Evolutionary conservation across 1,140 invertebrate genomes (phyloP).

Genomic region (Cotesia typhae): DNA sequence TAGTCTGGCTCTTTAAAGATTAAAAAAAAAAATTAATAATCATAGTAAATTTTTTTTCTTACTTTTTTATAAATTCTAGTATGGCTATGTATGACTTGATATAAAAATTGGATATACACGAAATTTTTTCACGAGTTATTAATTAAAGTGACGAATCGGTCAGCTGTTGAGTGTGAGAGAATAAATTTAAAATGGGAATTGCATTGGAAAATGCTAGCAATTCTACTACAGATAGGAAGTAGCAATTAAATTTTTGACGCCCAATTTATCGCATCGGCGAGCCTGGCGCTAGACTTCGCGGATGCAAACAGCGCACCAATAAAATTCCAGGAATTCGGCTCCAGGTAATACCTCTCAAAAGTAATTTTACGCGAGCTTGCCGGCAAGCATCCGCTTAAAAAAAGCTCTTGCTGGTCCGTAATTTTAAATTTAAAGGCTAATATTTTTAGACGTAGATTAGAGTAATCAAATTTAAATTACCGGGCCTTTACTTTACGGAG

Average conservation of each 20-base stretch:
- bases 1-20: too few species aligned
- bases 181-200: background rate
- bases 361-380: slow-evolving; percentile 31
- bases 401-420: background rate
- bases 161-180: background rate
- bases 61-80: too few species aligned
- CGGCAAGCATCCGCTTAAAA: slow-evolving; percentile 9
- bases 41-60: too few species aligned
- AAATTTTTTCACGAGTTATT: too few species aligned
- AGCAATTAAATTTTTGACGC: slow-evolving; percentile 47
- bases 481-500: too few species aligned
- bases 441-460: too few species aligned
- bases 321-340: slow-evolving; percentile 30
- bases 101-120: too few species aligned
- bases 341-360: slow-evolving; percentile 22
- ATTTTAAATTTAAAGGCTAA: too few species aligned
- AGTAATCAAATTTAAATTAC: too few species aligned
- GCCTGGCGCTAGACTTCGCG: background rate
- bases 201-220: slow-evolving; percentile 23
- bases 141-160: too few species aligned
- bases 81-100: too few species aligned
- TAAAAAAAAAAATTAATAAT: too few species aligned
- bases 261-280: slow-evolving; percentile 43
- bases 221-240: slow-evolving; percentile 36
- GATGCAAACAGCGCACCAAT: slow-evolving; percentile 24